Conservation (phyloP, 2,797 vertebrate genomes). For the Chelmon rostratus region DNA sequence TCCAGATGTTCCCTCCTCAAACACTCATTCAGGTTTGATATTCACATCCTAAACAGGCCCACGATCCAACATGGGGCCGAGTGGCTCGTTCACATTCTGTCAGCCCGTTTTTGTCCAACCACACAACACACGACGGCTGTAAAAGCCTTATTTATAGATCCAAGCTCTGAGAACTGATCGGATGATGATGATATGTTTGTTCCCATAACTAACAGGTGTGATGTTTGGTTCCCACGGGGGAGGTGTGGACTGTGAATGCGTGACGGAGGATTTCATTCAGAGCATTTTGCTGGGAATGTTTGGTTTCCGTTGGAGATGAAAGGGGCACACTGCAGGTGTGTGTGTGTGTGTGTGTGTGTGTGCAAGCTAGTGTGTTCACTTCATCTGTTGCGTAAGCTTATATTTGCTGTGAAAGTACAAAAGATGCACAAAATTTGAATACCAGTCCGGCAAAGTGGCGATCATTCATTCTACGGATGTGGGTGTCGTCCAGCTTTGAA, state of each 20-base stretch:
- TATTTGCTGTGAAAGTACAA: background rate
- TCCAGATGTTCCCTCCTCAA: slow-evolving; percentile 9
- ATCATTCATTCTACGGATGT: background rate
- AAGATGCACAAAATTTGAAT: fast-evolving
- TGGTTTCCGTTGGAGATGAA: background rate
- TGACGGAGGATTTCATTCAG: slow-evolving; percentile 24
- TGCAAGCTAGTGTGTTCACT: background rate
- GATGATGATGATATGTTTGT: slow-evolving; percentile 47
- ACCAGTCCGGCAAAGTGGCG: background rate
- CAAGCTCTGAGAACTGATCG: slow-evolving; percentile 5
- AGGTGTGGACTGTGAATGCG: slow-evolving; percentile 28
- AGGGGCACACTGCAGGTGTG: background rate
- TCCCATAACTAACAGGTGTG: slow-evolving; percentile 3
- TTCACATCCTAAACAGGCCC: background rate
- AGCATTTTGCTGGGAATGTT: slow-evolving; percentile 15
- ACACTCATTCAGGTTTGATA: background rate
- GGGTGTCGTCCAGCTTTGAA: background rate
- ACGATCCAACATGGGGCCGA: background rate
- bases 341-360: background rate
- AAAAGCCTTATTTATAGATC: slow-evolving; percentile 38
- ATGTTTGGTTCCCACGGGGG: slow-evolving; percentile 21
- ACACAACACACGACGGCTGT: background rate
- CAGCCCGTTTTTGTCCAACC: background rate
- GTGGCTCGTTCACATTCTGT: slow-evolving; percentile 2
- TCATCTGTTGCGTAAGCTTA: background rate